Evolutionary conservation across 2,888 invertebrate genomes (phyloP).

Genomic region (Eilema caniola): DNA sequence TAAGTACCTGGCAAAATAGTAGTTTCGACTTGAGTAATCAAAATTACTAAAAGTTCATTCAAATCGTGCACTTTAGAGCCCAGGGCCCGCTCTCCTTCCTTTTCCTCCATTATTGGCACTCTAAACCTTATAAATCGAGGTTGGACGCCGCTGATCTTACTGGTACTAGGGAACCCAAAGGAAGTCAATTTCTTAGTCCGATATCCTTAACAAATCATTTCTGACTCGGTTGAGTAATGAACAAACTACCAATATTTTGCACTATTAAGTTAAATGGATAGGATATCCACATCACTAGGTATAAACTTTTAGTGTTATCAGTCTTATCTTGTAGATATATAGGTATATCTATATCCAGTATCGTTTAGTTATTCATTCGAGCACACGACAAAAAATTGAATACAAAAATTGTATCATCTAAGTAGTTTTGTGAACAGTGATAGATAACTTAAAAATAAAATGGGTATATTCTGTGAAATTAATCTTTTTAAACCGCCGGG

Average conservation of each 20-base stretch:
- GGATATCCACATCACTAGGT: background rate
- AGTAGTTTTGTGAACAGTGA: background rate
- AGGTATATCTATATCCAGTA: background rate
- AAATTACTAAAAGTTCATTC: no score
- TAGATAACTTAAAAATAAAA: conserved; percentile 20
- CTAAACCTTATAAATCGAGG: no score
- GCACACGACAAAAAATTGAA: background rate
- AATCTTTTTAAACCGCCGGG: conserved; percentile 50
- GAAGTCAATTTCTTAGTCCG: no score
- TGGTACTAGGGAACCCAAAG: no score
- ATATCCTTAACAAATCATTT: no score
- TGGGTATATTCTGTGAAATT: conserved; percentile 58
- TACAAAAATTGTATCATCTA: background rate
- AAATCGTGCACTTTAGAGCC: no score
- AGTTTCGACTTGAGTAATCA: no score
- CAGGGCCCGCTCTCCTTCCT: no score
- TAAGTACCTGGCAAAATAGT: no score
- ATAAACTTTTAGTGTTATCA: background rate
- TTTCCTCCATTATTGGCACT: background rate
- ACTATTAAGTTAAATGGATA: background rate
- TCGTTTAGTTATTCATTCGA: background rate
- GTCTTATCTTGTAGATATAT: background rate
- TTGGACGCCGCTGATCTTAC: background rate
- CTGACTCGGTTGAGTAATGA: background rate
- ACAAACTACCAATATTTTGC: background rate